phyloP scores from a whole-genome alignment of 2,113 vertebrate genomes.

The Datnioides undecimradiatus region DNA sequence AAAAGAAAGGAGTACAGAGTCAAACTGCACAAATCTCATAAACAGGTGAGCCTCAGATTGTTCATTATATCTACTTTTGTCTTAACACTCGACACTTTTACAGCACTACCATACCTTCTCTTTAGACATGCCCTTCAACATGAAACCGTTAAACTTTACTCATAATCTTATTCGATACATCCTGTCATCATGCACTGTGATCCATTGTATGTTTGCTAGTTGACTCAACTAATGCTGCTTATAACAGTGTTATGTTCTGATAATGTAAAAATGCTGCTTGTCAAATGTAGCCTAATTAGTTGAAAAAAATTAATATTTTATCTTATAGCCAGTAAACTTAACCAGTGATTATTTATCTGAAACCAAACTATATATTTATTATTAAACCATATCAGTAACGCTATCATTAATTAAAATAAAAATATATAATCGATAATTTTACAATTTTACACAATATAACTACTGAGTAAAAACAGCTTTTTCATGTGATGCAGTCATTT shows the following conservation, averaged over 20 bases:
- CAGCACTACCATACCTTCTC: slow-evolving; percentile 53
- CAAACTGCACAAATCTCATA: slow-evolving; percentile 76
- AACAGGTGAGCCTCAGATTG: slow-evolving; percentile 77
- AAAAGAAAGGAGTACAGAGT: slow-evolving; percentile 76
- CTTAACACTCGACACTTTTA: slow-evolving; percentile 60
- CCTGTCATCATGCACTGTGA: slow-evolving; percentile 6
- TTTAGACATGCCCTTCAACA: slow-evolving; percentile 57
- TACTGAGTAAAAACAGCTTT: not conserved
- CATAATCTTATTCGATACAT: slow-evolving; percentile 13
- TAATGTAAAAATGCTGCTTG: not conserved
- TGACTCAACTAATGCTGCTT: slow-evolving; percentile 8
- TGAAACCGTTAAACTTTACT: slow-evolving; percentile 31
- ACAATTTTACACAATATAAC: not conserved
- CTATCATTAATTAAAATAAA: no score
- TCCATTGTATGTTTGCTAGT: not conserved
- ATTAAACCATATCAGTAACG: no score
- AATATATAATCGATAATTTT: no score
- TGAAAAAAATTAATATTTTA: no score
- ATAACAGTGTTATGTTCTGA: not conserved
- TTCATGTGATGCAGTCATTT: not conserved
- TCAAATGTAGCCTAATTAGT: not conserved
- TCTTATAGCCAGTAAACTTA: no score
- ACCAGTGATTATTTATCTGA: no score
- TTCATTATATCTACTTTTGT: slow-evolving; percentile 60
- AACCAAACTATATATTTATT: no score